Evolutionary conservation across 2,113 vertebrate genomes (phyloP), one percentile per base, ranked within the genome.

Genomic region (Garra rufa): DNA sequence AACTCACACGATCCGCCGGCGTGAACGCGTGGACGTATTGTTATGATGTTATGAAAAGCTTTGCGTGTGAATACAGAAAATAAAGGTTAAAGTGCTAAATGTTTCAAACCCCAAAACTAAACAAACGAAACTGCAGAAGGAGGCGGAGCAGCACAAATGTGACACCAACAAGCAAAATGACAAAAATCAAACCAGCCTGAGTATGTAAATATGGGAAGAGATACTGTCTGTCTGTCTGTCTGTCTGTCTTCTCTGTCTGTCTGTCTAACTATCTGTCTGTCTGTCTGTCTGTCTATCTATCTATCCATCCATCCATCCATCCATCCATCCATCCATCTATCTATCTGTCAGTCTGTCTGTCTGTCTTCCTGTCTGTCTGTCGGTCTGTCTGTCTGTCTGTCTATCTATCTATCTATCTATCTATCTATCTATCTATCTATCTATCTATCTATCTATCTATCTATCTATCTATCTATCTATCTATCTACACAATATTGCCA

Each of bases 91-190:
- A 38, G 50, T 21, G 0, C n/a, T 1, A 9, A 3, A 61, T 15
- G 21, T n/a, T 43, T 57, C 70, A 11, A 78, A 44, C 38, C 76
- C 14, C n/a, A 28, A 61, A 79, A 63, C 34, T 11, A 44, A 79
- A 79, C 55, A 79, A 63, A 79, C 30, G 0, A 7, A 34, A 21
- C 46, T 76, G 9, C 73, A 8, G 61, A 30, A 10, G 26, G 26
- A 50, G 48, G 19, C 13, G 17, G 55, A 79, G 59, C 38, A 43
- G 43, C 55, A 63, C 55, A 61, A 6, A 78, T 17, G 9, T 21
- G 52, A 10, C 5, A 30, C 21, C 44, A 44, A 63, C 76, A 28
- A 63, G 57, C 38, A 59, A 43, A 19, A 79, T 44, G 3, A 63
- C 11, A 44, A 78, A 14, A 14, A 2, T 2, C 3, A 41, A 28